Percentiles rank a stretch among this genome's conserved stretches.
Conservation (phyloP, 2,888 invertebrate species). For the Toxonevra muliebris region DNA sequence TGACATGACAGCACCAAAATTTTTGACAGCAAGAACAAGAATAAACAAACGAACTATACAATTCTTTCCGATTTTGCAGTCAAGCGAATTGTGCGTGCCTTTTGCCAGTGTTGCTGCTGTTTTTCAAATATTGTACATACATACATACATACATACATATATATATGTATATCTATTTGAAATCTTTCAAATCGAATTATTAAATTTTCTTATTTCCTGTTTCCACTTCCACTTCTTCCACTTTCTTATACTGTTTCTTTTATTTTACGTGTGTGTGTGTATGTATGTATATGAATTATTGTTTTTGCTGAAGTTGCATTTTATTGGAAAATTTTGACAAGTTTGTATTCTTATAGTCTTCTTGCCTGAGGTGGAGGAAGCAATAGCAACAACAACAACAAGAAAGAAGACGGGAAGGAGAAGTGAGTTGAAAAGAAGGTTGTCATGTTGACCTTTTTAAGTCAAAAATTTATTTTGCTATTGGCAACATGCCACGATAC, state of each 20-base stretch:
- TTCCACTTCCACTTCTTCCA: background rate
- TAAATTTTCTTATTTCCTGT: conserved; percentile 10
- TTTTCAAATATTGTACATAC: background rate
- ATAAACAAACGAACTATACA: too few relatives aligned
- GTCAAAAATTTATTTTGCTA: conserved; percentile 8
- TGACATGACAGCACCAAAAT: too few relatives aligned
- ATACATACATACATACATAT: background rate
- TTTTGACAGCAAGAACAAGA: too few relatives aligned
- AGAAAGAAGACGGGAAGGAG: background rate
- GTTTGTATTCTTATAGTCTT: conserved; percentile 10
- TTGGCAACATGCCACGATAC: conserved; percentile 2
- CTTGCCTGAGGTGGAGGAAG: background rate
- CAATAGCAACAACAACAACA: background rate
- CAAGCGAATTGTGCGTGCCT: too few relatives aligned
- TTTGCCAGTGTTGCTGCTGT: conserved; percentile 8
- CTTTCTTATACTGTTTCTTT: conserved; percentile 6
- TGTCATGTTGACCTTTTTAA: conserved; percentile 19
- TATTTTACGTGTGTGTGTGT: background rate
- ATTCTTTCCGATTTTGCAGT: too few relatives aligned
- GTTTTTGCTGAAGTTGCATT: conserved; percentile 1
- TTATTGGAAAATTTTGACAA: conserved; percentile 21
- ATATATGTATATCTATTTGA: background rate
- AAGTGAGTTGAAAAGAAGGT: background rate
- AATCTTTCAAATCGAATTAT: background rate
- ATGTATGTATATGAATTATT: conserved; percentile 3